Percentiles rank a stretch among this genome's conserved stretches.
Evolutionary conservation across 2,113 vertebrate species (phyloP).

Genomic region (Gopherus evgoodei): DNA sequence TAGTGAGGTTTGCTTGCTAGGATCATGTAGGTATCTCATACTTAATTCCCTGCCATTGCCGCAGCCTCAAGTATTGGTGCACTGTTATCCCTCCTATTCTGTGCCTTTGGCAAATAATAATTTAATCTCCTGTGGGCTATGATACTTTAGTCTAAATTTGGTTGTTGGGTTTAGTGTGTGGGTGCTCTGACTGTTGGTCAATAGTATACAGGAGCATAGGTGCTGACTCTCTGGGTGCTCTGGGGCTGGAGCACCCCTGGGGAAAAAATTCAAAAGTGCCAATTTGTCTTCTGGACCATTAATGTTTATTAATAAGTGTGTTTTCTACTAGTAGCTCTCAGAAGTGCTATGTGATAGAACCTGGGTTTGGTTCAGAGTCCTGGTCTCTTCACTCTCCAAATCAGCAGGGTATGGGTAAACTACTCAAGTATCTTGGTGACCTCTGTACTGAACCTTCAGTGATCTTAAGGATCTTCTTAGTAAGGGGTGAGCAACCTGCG

Average conservation of each 20-base stretch:
- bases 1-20: neutral
- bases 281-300: neutral
- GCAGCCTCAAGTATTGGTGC: neutral
- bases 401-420: neutral
- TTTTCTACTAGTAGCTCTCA: neutral
- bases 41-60: neutral
- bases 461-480: conserved; percentile 18
- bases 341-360: neutral
- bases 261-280: neutral
- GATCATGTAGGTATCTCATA: neutral
- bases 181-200: neutral
- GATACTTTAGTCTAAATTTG: neutral
- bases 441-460: neutral
- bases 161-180: too few species aligned
- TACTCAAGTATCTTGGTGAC: neutral
- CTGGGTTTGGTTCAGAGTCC: neutral
- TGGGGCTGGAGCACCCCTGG: too few species aligned
- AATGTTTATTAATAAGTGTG: neutral
- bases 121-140: neutral
- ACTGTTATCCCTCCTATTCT: neutral
- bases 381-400: neutral
- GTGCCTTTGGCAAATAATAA: neutral
- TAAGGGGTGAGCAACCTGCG: neutral
- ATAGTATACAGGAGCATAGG: neutral
- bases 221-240: too few species aligned